A percentile compares a stretch with the other conserved stretches of the same genome.
Evolutionary conservation across 2,113 vertebrate species (phyloP).

Genomic region (Lepus europaeus): DNA sequence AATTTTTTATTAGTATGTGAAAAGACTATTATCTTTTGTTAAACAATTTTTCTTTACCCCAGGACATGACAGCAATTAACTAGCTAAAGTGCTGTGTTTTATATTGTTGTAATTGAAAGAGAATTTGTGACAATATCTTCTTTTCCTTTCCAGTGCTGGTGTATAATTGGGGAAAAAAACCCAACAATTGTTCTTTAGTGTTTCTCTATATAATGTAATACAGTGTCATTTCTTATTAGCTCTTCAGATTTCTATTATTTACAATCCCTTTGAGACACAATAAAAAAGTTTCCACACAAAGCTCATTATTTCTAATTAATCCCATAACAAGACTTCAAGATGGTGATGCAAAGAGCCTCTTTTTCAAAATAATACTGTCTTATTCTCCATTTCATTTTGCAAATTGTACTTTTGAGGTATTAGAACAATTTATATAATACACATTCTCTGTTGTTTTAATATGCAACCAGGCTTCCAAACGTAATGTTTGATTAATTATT

Average conservation of each 20-base stretch:
- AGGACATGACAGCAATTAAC: conserved; percentile 69
- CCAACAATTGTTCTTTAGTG: conserved; percentile 54
- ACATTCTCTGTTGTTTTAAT: conserved; percentile 58
- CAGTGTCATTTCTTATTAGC: conserved; percentile 82
- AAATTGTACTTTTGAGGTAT: conserved; percentile 69
- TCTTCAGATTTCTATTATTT: conserved; percentile 81
- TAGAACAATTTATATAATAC: conserved; percentile 38
- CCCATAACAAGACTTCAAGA: conserved; percentile 68
- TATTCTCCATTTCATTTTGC: conserved; percentile 66
- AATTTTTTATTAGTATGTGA: conserved; percentile 49
- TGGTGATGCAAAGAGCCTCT: conserved; percentile 26
- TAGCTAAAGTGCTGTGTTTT: conserved; percentile 63
- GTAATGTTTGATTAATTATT: conserved; percentile 60
- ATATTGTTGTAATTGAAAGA: conserved; percentile 73
- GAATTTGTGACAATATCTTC: conserved; percentile 54
- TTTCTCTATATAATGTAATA: conserved; percentile 73
- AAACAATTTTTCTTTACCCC: conserved; percentile 69
- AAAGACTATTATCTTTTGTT: conserved; percentile 52
- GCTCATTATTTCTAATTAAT: conserved; percentile 82
- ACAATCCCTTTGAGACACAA: conserved; percentile 72
- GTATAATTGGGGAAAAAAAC: conserved; percentile 54
- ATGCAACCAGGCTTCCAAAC: conserved; percentile 11
- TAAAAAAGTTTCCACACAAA: conserved; percentile 78
- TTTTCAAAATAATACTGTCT: conserved; percentile 65
- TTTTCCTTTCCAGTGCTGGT: conserved; percentile 56